Evolutionary conservation across 1,140 invertebrate genomes (phyloP).

Genomic region (Thereuonema tuberculata): DNA sequence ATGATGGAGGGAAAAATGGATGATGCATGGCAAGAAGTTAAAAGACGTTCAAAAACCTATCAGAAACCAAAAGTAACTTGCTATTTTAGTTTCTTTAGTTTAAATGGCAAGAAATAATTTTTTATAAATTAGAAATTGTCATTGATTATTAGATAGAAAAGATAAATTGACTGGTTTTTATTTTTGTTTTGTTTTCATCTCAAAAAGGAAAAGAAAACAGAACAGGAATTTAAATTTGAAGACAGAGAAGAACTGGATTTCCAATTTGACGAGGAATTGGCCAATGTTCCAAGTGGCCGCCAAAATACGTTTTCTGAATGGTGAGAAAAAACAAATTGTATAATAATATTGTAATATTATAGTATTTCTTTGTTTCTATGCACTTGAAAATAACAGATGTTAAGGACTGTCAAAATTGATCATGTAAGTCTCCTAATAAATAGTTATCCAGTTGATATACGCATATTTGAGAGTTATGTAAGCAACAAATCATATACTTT

Average conservation of each 20-base stretch:
- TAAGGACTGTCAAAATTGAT: too few relatives aligned
- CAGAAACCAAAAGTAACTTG: neutral
- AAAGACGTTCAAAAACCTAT: slow-evolving; percentile 1
- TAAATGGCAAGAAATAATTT: too few relatives aligned
- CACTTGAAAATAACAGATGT: too few relatives aligned
- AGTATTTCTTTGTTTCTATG: too few relatives aligned
- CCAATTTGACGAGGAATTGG: slow-evolving; percentile 91
- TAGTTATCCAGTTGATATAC: too few relatives aligned
- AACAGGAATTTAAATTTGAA: slow-evolving; percentile 25
- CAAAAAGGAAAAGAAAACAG: slow-evolving; percentile 6
- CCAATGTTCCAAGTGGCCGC: slow-evolving; percentile 47
- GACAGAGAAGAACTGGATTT: slow-evolving; percentile 84
- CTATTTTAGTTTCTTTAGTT: neutral
- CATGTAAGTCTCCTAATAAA: too few relatives aligned
- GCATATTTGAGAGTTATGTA: neutral
- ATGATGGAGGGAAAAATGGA: too few relatives aligned
- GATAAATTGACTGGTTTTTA: neutral
- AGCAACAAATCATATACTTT: too few relatives aligned
- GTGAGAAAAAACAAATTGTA: slow-evolving; percentile 29
- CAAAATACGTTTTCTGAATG: slow-evolving; percentile 69
- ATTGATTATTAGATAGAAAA: neutral
- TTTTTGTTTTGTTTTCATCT: neutral
- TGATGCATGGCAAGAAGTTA: slow-evolving; percentile 7
- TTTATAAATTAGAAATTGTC: neutral
- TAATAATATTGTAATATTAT: too few relatives aligned